Base-by-base conservation (phyloP, 2,797 vertebrate species). In the Melanotaenia boesemani region DNA sequence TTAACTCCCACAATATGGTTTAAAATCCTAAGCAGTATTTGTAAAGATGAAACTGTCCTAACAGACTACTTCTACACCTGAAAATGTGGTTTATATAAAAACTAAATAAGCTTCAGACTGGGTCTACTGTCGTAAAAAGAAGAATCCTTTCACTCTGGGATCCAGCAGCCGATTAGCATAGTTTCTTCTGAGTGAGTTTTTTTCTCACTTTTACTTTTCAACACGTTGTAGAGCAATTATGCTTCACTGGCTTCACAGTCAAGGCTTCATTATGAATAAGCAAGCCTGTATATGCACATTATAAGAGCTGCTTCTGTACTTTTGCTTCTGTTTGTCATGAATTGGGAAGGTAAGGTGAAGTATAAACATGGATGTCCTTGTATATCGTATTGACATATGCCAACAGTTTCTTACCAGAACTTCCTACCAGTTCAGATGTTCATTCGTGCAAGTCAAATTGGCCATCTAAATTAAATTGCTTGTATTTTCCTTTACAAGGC, bases 401-500 rank as follows among this genome's bases (percentile, higher is more conserved):
- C 32, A 15, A 55, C 36, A 34, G 24, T 26, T 72, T n/a, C 28
- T 57, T 28, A 28, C 60, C 30, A 12, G 4, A 32, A 11, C 48
- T 79, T 75, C 67, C 70, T 50, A 50, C 22, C 28, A 67, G 48
- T 58, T 78, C 28, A 79, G 65, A 80, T 69, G 11, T 54, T 81
- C 13, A 74, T 74, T 73, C 59, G 46, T 57, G 44, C 15, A 56
- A 76, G 54, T 74, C 46, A 74, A 77, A 85, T 56, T 64, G 61
- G 50, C 68, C 41, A 18, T 59, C 48, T 69, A 66, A 61, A 55
- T 80, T 26, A 70, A 67, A 79, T 59, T 39, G 50, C 46, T 67
- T 11, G 20, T 37, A 69, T 81, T 84, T 82, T 67, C 59, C 64
- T 80, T 81, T 76, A 55, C 67, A 50, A 79, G n/a, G 79, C 74